Evolutionary conservation across 2,888 invertebrate species (phyloP), one percentile per base, ranked within the genome.

Genomic region (Athetis lepigone): DNA sequence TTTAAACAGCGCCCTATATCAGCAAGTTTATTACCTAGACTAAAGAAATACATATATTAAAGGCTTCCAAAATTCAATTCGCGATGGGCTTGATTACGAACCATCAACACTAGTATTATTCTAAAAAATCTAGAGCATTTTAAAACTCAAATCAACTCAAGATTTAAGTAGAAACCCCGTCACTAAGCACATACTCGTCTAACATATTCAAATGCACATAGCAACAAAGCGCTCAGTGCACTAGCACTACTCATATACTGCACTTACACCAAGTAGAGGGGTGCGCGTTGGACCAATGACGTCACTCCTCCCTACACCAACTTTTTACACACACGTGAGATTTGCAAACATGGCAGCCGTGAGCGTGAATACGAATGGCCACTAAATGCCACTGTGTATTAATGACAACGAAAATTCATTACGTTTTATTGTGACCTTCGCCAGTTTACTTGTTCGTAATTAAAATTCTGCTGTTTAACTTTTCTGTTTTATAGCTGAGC

Each of bases 201-300:
- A 71, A 71, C 62, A 65, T 73, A 64, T 56, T 69, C 55, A 70
- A 75, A 76, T 52, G 59, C 16, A 65, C 50, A 67, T 63, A 63
- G 56, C 61, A 55, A 80, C 70, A 81, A 71, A 80, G 61, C 67
- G 33, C 51, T 65, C 45, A 57, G 57, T 43, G 61, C 68, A 63
- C 64, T 33, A 69, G 63, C 45, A 58, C 63, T 77, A 65, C 60
- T 76, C 80, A 57, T 66, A 56, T 74, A 68, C 71, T 75, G 67
- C 61, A 69, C 75, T 75, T 19, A 42, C 71, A 77, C 40, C 33
- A 59, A 77, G 77, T 69, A 59, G 70, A 49, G 55, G 92, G 92
- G 92, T 90, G 92, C 87, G 92, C 89, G 90, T 88, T 87, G 88
- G 86, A 89, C 92, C 93, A 92, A 91, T 93, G 92, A 90, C 89